These are phyloP conservation scores for Neoarius graeffei DNA, from an alignment of 2,113 vertebrate genomes.

Conservation along the genomic window DNA sequence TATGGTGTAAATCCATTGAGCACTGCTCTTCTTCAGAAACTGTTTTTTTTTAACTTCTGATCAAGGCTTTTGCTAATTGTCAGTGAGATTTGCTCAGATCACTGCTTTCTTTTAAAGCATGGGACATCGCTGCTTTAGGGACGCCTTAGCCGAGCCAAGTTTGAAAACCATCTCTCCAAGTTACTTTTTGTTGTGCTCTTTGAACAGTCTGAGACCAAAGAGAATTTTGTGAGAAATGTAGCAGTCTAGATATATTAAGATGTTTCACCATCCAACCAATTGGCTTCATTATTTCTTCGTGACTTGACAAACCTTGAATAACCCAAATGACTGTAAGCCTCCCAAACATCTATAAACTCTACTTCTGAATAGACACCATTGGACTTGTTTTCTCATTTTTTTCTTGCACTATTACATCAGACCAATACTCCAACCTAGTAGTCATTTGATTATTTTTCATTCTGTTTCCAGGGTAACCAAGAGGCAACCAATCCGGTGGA, in stretches of 20 bases:
- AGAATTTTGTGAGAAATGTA: not conserved
- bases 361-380: not conserved
- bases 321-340: not conserved
- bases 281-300: not conserved
- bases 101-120: conserved; percentile 60
- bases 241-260: not conserved
- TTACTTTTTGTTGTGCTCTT: conserved; percentile 2
- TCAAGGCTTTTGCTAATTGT: conserved; percentile 67
- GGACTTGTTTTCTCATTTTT: not conserved
- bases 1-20: conserved; percentile 26
- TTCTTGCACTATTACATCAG: not conserved
- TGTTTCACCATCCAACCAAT: not conserved
- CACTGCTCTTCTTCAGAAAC: conserved; percentile 62
- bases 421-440: not conserved
- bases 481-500: conserved; percentile 90
- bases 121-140: conserved; percentile 47
- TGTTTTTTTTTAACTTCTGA: conserved; percentile 65
- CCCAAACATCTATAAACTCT: not conserved
- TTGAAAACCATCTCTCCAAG: not conserved
- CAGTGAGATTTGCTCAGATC: conserved; percentile 62
- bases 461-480: conserved; percentile 85
- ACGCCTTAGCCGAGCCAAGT: not conserved
- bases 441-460: not conserved
- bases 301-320: not conserved
- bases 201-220: conserved; percentile 12